A percentile compares a stretch with the other conserved stretches of the same genome.
These are phyloP conservation scores for Eurytoma adleriae DNA, from an alignment of 2,888 invertebrate species.

Conservation along the genomic window DNA sequence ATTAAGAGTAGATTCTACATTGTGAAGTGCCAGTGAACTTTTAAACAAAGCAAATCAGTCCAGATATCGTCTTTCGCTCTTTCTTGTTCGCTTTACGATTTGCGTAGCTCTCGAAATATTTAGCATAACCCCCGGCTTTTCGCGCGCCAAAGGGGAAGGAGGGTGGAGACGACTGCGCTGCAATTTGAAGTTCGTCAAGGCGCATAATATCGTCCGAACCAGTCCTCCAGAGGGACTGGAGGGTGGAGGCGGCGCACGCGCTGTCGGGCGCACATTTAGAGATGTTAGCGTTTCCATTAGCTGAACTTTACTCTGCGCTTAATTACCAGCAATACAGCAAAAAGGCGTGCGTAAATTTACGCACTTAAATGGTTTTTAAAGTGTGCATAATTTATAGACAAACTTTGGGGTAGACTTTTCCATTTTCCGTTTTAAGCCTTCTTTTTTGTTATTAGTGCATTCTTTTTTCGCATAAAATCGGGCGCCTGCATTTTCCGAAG, in stretches of 20 bases:
- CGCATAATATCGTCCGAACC: neutral
- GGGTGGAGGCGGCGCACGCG: neutral
- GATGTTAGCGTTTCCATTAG: neutral
- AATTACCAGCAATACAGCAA: conserved; percentile 6
- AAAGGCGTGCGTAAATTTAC: no score
- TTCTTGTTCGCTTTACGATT: conserved; percentile 4
- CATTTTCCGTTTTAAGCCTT: no score
- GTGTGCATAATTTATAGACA: no score
- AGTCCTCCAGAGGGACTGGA: neutral
- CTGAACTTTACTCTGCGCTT: neutral
- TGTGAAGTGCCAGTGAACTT: no score
- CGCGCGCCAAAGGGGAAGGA: neutral
- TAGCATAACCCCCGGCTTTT: conserved; percentile 16
- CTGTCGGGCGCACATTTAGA: neutral
- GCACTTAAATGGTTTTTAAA: no score
- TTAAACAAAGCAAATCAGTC: no score
- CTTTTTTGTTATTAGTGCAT: no score
- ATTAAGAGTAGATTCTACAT: no score
- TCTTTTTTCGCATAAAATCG: no score
- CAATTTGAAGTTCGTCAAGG: neutral
- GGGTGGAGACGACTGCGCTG: neutral
- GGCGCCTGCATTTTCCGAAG: no score
- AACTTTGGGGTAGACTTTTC: no score
- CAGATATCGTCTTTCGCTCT: neutral
- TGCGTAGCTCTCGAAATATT: conserved; percentile 41